A percentile compares a stretch with the other conserved stretches of the same genome.
These are phyloP conservation scores for Pemphigus obesinymphae DNA, from an alignment of 1,140 invertebrate species.

Conservation along the genomic window DNA sequence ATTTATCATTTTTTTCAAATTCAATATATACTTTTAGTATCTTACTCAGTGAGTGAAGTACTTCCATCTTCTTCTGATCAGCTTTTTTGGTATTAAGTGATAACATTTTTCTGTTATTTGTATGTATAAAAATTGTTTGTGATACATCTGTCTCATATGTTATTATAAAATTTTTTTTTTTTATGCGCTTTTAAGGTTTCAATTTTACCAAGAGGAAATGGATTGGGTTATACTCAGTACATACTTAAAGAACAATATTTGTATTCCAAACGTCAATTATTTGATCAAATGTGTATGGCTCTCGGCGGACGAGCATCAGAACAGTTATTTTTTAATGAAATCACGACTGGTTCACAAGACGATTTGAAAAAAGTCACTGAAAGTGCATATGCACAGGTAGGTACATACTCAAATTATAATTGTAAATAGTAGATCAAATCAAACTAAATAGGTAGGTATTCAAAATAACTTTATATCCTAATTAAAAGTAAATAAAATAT, in stretches of 20 bases:
- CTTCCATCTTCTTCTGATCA: too few relatives aligned
- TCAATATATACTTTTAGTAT: too few relatives aligned
- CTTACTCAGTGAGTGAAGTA: too few relatives aligned
- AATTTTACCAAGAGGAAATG: conserved; percentile 73
- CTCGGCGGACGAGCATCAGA: conserved; percentile 94
- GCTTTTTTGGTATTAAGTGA: too few relatives aligned
- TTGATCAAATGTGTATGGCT: conserved; percentile 88
- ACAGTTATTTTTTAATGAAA: conserved; percentile 89
- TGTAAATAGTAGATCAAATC: background rate
- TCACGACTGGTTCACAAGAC: conserved; percentile 98
- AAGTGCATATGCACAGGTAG: conserved; percentile 68
- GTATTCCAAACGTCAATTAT: conserved; percentile 94
- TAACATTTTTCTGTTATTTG: too few relatives aligned
- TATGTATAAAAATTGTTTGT: too few relatives aligned
- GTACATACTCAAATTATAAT: background rate
- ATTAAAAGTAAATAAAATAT: too few relatives aligned
- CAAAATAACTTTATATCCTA: too few relatives aligned
- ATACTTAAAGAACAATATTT: conserved; percentile 97
- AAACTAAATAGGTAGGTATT: too few relatives aligned
- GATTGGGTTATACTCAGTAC: conserved; percentile 93
- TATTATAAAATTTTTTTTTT: too few relatives aligned
- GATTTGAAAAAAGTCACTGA: conserved; percentile 91
- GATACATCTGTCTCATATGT: too few relatives aligned
- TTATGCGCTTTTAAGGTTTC: conserved; percentile 57
- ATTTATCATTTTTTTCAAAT: too few relatives aligned